Base-by-base conservation (phyloP, 2,113 vertebrate genomes). In the Thryonomys swinderianus region DNA sequence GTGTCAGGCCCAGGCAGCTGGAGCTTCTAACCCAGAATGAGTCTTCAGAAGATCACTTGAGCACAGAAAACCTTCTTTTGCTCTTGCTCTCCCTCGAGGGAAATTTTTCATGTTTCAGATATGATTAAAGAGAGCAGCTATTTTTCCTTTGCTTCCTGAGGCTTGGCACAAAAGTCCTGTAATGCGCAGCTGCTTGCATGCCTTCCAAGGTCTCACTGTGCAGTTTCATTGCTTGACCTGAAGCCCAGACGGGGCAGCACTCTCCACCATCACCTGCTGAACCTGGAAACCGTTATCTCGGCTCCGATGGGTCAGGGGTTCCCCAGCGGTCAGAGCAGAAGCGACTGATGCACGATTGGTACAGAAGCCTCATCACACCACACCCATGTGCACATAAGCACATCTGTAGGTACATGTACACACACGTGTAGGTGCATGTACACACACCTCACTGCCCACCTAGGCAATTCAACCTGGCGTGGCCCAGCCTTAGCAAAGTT, bases 181-280 rank as follows among this genome's bases (percentile, higher is more conserved):
- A 85, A 73, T 71, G 57, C 17, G 45, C 89, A 59, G 42, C 25
- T 40, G 79, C 67, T 55, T 34, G 7, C 23, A 64, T 76, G 73
- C 27, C 42, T 93, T 90, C 69, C 27, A 7, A 93, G 91, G 91
- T 93, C 95, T 88, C 96, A 78, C 93, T 59, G 30, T 59, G 95
- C 90, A 42, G 86, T 78, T 85, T 61, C 8, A 78, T 48, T 84
- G 45, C 88, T 89, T 69, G 85, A 96, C 64, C 79, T 88, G 85
- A 57, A 48, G 42, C 10, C 51, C 83, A 76, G 78, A 79, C 82
- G 30, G 37, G 90, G 66, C 20, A 11, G n/a, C 79, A 76, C 95
- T 82, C 51, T 73, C 92, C 62, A 42, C 61, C 90, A 76, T 89
- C 95, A 95, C 92, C 89, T 96, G 93, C 95, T 95, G 92, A 94